Evolutionary conservation across 2,888 invertebrate genomes (phyloP).

Genomic region (Eupithecia abbreviata): DNA sequence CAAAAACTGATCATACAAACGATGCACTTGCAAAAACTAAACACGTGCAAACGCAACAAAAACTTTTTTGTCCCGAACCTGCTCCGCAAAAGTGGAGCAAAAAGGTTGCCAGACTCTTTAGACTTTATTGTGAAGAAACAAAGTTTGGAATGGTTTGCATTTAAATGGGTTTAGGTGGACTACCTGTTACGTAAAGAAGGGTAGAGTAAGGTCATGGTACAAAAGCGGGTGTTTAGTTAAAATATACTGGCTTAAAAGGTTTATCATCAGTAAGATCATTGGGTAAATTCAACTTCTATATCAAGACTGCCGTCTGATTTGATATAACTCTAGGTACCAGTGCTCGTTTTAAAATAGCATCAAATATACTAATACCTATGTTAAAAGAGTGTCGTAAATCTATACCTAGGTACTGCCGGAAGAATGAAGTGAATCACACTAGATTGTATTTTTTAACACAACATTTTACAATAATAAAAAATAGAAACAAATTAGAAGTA

Average conservation of each 20-base stretch:
- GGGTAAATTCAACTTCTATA: not conserved
- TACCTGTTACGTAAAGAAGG: slow-evolving; percentile 66
- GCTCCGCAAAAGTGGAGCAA: slow-evolving; percentile 49
- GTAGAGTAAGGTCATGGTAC: slow-evolving; percentile 46
- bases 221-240: slow-evolving; percentile 39
- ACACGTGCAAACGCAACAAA: slow-evolving; percentile 60
- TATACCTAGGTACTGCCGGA: not conserved
- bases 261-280: not conserved
- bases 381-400: not conserved
- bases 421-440: too few relatives aligned
- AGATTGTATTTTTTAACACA: too few relatives aligned
- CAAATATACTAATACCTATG: not conserved
- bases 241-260: not conserved
- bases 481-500: too few relatives aligned
- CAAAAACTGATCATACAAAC: slow-evolving; percentile 38
- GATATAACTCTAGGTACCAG: not conserved
- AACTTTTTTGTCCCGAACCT: slow-evolving; percentile 52
- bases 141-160: slow-evolving; percentile 27
- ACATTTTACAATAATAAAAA: too few relatives aligned
- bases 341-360: not conserved
- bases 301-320: not conserved
- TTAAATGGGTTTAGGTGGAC: slow-evolving; percentile 26
- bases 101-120: slow-evolving; percentile 35
- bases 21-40: slow-evolving; percentile 46
- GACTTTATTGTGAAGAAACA: not conserved